A percentile compares a stretch with the other conserved stretches of the same genome.
phyloP scores from a whole-genome alignment of 1,140 invertebrate species.

The Dryas iulia region DNA sequence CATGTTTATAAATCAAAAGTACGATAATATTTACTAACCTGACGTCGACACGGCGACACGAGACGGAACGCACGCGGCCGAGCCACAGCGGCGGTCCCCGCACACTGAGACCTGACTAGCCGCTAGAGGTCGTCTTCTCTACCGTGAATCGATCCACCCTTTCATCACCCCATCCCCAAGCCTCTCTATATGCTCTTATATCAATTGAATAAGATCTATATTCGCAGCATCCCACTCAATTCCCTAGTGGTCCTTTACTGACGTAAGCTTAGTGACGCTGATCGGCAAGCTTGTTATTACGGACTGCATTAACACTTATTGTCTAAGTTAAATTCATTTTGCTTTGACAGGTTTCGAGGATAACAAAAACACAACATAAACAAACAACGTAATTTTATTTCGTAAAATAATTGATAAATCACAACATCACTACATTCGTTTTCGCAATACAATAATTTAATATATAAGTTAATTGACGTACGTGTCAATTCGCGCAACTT shows the following conservation, averaged over 20 bases:
- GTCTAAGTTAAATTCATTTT: slow-evolving; percentile 4
- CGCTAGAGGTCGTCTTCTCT: slow-evolving; percentile 46
- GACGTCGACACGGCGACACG: slow-evolving; percentile 1
- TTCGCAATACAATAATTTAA: slow-evolving; percentile 14
- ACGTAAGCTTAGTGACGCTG: slow-evolving; percentile 51
- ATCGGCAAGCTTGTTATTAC: slow-evolving; percentile 44
- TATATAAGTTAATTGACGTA: slow-evolving; percentile 24
- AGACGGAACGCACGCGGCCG: slow-evolving; percentile 7
- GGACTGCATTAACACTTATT: slow-evolving; percentile 9
- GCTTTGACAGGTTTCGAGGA: background rate
- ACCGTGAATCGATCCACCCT: slow-evolving; percentile 66
- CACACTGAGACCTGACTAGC: slow-evolving; percentile 28
- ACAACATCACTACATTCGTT: slow-evolving; percentile 45
- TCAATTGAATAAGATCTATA: slow-evolving; percentile 21
- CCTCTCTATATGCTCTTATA: slow-evolving; percentile 30
- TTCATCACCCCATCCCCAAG: slow-evolving; percentile 27
- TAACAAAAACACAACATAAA: slow-evolving; percentile 21
- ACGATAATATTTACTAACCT: slow-evolving; percentile 26
- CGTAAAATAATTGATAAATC: slow-evolving; percentile 37
- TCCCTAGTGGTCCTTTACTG: slow-evolving; percentile 42
- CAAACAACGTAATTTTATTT: slow-evolving; percentile 64
- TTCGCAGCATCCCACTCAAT: slow-evolving; percentile 1
- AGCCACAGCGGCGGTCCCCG: slow-evolving; percentile 19
- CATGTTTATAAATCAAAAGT: background rate
- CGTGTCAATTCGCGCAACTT: slow-evolving; percentile 31